Base-by-base conservation (phyloP, 2,113 vertebrate species). In the Malurus cyaneus region DNA sequence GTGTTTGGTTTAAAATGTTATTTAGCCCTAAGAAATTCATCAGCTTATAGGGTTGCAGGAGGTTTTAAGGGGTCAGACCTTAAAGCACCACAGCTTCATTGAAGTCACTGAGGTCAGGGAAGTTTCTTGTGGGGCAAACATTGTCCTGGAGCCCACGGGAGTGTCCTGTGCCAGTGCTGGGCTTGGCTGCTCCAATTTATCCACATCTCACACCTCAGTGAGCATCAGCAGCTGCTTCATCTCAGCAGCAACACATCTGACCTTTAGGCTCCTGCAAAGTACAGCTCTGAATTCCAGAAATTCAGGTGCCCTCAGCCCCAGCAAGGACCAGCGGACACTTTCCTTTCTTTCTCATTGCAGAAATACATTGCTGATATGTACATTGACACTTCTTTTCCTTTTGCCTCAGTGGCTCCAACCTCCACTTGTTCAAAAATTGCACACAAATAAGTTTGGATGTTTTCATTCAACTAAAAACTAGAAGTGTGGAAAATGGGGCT, bases 201-300 rank as follows among this genome's bases (percentile, higher is more conserved):
- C 26, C 3, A 0, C 7, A 3, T 8, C 9, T 54, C 52, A 39
- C 77, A 21, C 12, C 50, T 6, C 29, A 6, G 0, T 2, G n/a
- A 39, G 66, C 72, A 62, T 6, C 39, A 42, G 54, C 6, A 6
- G 41, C 46, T 73, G 23, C 72, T 39, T 42, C 41, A 6, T 5
- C 13, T 28, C 80, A 65, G 31, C 88, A 67, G 53, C 54, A 28
- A 1, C 6, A 50, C 12, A 1, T 39, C 24, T 67, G 49, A 67
- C 84, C 41, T 77, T 71, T 31, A 14, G 56, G 39, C 52, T 89
- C 16, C 69, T 66, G 64, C 12, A 18, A 18, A 29, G 13, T 0
- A 12, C 9, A 65, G 50, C 69, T 86, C 42, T 25, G 72, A 59
- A 15, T 20, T 54, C 52, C 54, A 23, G 4, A 70, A 47, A 24